phyloP scores from a whole-genome alignment of 2,888 invertebrate genomes.

The Orthonychiurus folsomi region DNA sequence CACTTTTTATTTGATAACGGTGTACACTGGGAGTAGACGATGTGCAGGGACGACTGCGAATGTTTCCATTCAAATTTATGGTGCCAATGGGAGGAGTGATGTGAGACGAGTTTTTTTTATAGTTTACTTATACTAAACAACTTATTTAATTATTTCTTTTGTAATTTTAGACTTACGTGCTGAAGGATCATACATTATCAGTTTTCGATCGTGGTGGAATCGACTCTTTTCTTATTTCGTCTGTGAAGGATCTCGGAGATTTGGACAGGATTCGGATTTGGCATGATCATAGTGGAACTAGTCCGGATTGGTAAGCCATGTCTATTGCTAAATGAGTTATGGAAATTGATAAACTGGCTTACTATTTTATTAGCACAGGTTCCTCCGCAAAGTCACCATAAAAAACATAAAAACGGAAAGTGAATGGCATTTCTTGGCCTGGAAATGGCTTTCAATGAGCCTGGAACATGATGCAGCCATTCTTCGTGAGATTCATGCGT shows the following conservation, averaged over 20 bases:
- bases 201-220: slow-evolving; percentile 24
- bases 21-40: slow-evolving; percentile 29
- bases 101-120: no score
- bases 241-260: slow-evolving; percentile 23
- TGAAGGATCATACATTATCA: slow-evolving; percentile 19
- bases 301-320: slow-evolving; percentile 31
- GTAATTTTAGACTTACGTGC: slow-evolving; percentile 14
- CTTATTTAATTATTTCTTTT: no score
- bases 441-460: slow-evolving; percentile 25
- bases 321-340: no score
- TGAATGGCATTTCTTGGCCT: slow-evolving; percentile 25
- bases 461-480: slow-evolving; percentile 14
- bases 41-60: slow-evolving; percentile 34
- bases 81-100: slow-evolving; percentile 25
- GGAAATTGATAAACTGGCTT: no score
- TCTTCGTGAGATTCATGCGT: slow-evolving; percentile 17
- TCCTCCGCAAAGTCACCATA: slow-evolving; percentile 26
- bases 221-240: slow-evolving; percentile 28
- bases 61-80: slow-evolving; percentile 30
- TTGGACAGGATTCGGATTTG: slow-evolving; percentile 32
- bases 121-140: no score
- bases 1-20: slow-evolving; percentile 32
- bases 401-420: slow-evolving; percentile 11
- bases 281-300: slow-evolving; percentile 27
- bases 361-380: slow-evolving; percentile 12